Evolutionary conservation across 2,888 invertebrate genomes (phyloP).

Genomic region (Eupithecia centaureata): DNA sequence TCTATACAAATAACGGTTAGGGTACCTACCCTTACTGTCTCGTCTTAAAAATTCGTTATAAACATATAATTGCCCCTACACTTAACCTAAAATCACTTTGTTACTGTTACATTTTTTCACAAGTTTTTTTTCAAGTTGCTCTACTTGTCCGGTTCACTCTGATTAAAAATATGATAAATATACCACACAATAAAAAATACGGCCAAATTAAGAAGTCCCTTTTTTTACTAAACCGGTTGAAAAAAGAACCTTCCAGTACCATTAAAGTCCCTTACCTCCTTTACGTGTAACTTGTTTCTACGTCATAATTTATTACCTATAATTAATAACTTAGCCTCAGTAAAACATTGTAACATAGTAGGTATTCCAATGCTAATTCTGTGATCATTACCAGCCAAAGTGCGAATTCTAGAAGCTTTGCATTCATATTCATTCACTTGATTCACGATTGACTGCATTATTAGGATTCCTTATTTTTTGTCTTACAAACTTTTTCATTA

Average conservation of each 20-base stretch:
- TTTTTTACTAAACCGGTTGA: too few relatives aligned
- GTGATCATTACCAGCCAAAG: conserved; percentile 8
- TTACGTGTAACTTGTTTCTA: neutral
- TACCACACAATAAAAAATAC: too few relatives aligned
- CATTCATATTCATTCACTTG: conserved; percentile 6
- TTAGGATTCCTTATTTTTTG: neutral
- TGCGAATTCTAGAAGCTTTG: neutral
- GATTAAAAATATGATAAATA: too few relatives aligned
- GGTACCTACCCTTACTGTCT: too few relatives aligned
- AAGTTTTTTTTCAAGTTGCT: too few relatives aligned
- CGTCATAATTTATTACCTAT: neutral
- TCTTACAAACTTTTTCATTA: neutral
- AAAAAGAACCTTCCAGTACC: neutral
- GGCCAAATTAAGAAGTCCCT: too few relatives aligned
- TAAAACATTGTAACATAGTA: conserved; percentile 12
- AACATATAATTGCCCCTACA: too few relatives aligned
- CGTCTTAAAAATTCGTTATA: too few relatives aligned
- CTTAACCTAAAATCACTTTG: too few relatives aligned
- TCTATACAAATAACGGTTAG: too few relatives aligned
- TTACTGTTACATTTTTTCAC: too few relatives aligned
- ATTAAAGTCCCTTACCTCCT: neutral
- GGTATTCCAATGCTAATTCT: conserved; percentile 9
- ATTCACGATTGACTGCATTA: neutral
- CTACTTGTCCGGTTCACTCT: too few relatives aligned
- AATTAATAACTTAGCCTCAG: neutral